Evolutionary conservation across 2,113 vertebrate genomes (phyloP), one percentile per base, ranked within the genome.

Genomic region (Barnardius zonarius): DNA sequence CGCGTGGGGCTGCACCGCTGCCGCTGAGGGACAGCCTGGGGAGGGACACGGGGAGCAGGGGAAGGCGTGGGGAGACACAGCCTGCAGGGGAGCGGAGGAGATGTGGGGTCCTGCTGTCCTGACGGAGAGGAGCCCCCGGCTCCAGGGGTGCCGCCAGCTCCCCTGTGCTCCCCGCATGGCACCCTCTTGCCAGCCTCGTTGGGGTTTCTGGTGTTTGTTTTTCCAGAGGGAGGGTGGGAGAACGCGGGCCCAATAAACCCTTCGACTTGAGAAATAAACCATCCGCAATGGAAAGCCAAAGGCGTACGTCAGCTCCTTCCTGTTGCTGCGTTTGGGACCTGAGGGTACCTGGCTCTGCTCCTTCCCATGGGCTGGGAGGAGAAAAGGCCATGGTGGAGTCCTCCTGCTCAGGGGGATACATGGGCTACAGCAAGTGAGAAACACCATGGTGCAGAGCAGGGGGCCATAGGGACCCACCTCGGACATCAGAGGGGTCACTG

Each of bases 1-100:
- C 97, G 97, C 1, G 95, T 98, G 86, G 98, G 98, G 49, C 93
- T 98, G 92, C 98, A 98, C 93, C 97, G 97, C 85, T 98, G 98
- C 94, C 77, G 61, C 95, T 97, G 98, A 91, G 31, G 11, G 20
- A 33, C 24, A 12, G 35, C 54, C 66, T 23, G 1, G 22, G 81
- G 30, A 66, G 22, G 55, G 44, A 7, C 13, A 72, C 3, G 19
- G 24, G 68, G 48, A 61, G 31, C 23, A 10, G 17, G 22, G 14
- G 7, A 51, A 63, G 48, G 19, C 11, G 6, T 55, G 5, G 25
- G 43, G 20, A 44, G 25, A 31, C 31, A 6, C 33, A n/a, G 33
- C 33, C 19, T 14, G 37, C 51, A 37, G 35, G 44, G 44, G 39
- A 48, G 7, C 0, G 0, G 30, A 37, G 28, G 27, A 30, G 28